Evolutionary conservation across 2,888 invertebrate species (phyloP).

Genomic region (Lycia hirtaria): DNA sequence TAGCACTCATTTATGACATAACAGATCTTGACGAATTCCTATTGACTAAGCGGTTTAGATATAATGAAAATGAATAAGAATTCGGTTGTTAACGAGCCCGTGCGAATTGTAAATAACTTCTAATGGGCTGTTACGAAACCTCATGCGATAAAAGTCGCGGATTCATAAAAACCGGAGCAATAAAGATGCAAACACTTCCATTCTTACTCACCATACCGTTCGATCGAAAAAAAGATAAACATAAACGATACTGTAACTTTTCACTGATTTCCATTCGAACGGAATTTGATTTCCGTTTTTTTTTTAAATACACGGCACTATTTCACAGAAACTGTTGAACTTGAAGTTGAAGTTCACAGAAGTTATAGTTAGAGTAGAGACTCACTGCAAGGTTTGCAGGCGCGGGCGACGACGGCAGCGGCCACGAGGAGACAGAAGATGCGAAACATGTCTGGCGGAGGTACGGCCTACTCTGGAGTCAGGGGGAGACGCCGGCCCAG

Average conservation of each 20-base stretch:
- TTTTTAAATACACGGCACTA: slow-evolving; percentile 26
- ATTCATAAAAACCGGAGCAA: slow-evolving; percentile 33
- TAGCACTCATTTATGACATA: slow-evolving; percentile 67
- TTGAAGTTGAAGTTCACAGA: neutral
- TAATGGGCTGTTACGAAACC: slow-evolving; percentile 35
- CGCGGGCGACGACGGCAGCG: slow-evolving; percentile 60
- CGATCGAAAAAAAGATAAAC: slow-evolving; percentile 24
- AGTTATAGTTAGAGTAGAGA: slow-evolving; percentile 46
- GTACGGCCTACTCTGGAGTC: slow-evolving; percentile 75
- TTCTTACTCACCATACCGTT: slow-evolving; percentile 42
- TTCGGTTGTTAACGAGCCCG: slow-evolving; percentile 36
- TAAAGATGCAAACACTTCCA: slow-evolving; percentile 31
- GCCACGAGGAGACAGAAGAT: slow-evolving; percentile 72
- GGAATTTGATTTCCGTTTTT: slow-evolving; percentile 9
- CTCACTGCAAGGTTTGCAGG: slow-evolving; percentile 83
- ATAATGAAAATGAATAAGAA: slow-evolving; percentile 49
- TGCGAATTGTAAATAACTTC: slow-evolving; percentile 39
- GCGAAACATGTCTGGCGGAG: slow-evolving; percentile 81
- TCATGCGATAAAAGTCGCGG: slow-evolving; percentile 32
- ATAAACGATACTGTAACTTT: slow-evolving; percentile 19
- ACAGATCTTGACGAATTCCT: slow-evolving; percentile 54
- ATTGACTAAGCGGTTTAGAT: slow-evolving; percentile 54
- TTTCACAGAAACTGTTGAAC: slow-evolving; percentile 23
- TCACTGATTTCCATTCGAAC: slow-evolving; percentile 15
- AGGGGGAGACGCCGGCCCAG: slow-evolving; percentile 79